Evolutionary conservation across 2,113 vertebrate species (phyloP), one percentile per base, ranked within the genome.

Genomic region (Peromyscus polionotus): DNA sequence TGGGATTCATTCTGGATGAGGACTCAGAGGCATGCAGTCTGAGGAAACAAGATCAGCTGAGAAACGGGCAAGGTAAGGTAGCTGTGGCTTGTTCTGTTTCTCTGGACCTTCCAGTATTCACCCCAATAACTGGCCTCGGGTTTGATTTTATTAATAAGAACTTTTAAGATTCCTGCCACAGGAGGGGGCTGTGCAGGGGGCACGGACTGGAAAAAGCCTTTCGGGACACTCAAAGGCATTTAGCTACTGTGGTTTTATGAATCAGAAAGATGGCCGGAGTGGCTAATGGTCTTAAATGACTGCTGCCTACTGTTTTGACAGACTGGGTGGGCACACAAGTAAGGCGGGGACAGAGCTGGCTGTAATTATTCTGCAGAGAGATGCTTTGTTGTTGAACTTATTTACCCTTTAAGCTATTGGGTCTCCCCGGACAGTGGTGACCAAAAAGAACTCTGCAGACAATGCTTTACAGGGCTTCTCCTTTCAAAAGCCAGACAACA

Each of bases 401-500:
- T 14, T 86, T 45, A 45, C 42, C 85, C 86, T 73, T 84, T 90
- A 88, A 80, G 89, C 54, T 9, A 57, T 75, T 57, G 79, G 61
- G 4, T 36, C 51, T 36, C 20, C 68, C 90, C 88, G 72, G 91
- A 33, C 59, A 68, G 80, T 8, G 24, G 8, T 22, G 75, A 65
- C 26, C 57, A 75, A 65, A 93, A 96, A 65, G 67, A 93, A 84
- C 28, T 67, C 63, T 81, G 14, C 26, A 51, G 79, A 20, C 22
- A 48, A 39, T 93, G 81, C 57, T 54, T 93, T 36, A 89, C 39
- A 91, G 39, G 48, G 68, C 9, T 90, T 93, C 79, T 80, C 67
- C 90, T 77, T 94, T 91, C 28, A 83, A 94, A 96, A 88, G 36
- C 16, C 67, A 94, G 57, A 75, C 72, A 54, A 42, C 31, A 92